Conservation (phyloP, 2,888 invertebrate species). For the Drosophila austrosaltans region DNA sequence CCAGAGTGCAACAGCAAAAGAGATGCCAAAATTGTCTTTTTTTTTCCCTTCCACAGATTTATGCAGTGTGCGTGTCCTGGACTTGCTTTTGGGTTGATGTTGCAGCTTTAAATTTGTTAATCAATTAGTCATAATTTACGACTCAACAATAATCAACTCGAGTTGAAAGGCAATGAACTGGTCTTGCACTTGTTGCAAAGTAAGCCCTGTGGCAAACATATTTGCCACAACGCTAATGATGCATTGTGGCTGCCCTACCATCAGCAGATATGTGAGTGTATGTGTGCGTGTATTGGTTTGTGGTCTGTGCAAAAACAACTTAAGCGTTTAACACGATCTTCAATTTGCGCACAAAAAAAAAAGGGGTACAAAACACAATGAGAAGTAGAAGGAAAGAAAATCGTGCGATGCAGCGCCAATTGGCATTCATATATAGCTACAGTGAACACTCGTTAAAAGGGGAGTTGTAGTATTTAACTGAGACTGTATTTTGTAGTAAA, state of each 20-base stretch:
- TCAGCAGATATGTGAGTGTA: slow-evolving; percentile 22
- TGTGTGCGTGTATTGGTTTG: slow-evolving; percentile 24
- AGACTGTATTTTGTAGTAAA: too few species aligned
- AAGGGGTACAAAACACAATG: slow-evolving; percentile 40
- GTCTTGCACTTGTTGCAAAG: slow-evolving; percentile 66
- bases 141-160: slow-evolving; percentile 59
- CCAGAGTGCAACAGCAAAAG: neutral
- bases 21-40: slow-evolving; percentile 4
- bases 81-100: slow-evolving; percentile 34
- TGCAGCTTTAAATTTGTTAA: slow-evolving; percentile 65
- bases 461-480: too few species aligned
- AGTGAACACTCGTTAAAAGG: slow-evolving; percentile 10
- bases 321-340: slow-evolving; percentile 79
- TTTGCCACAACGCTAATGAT: slow-evolving; percentile 80
- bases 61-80: slow-evolving; percentile 62
- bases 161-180: slow-evolving; percentile 68
- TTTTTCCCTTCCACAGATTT: slow-evolving; percentile 43
- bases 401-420: slow-evolving; percentile 66
- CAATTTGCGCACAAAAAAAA: slow-evolving; percentile 68
- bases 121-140: slow-evolving; percentile 80
- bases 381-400: slow-evolving; percentile 48
- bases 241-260: slow-evolving; percentile 66
- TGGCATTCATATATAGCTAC: slow-evolving; percentile 43
- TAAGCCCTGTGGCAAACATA: slow-evolving; percentile 73
- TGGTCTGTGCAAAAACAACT: slow-evolving; percentile 56